These are phyloP conservation scores for Styela plicata DNA, from an alignment of 23 tunicate genomes.

Conservation along the genomic window DNA sequence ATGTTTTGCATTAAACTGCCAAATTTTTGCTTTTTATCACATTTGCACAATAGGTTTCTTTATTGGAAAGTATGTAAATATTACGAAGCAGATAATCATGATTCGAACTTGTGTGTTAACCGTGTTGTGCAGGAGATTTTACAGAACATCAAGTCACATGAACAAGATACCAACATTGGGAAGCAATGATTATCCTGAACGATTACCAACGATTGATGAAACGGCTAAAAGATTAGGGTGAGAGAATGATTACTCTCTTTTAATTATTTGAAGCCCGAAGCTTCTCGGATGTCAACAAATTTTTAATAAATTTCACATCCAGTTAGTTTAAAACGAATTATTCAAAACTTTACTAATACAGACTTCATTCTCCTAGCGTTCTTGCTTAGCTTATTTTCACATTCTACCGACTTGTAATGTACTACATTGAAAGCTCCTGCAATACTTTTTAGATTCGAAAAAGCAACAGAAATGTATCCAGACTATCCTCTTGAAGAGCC, in stretches of 20 bases:
- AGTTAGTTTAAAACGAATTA: too few relatives aligned
- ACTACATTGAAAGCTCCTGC: too few relatives aligned
- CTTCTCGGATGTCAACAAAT: too few relatives aligned
- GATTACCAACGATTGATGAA: constrained; percentile 19
- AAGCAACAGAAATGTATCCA: constrained; percentile 78
- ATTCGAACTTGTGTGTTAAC: neutral
- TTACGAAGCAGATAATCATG: too few relatives aligned
- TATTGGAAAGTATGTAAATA: too few relatives aligned
- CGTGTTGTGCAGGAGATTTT: neutral
- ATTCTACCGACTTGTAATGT: too few relatives aligned
- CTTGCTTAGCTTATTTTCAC: too few relatives aligned
- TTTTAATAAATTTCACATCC: too few relatives aligned
- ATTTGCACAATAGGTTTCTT: too few relatives aligned
- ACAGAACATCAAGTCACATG: neutral
- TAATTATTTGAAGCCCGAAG: neutral
- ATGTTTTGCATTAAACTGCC: neutral
- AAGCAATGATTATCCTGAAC: constrained; percentile 9
- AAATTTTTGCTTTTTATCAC: neutral
- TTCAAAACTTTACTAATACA: too few relatives aligned
- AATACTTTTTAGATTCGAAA: constrained; percentile 59
- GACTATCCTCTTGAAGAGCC: constrained; percentile 78
- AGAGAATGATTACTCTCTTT: neutral
- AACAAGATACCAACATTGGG: neutral
- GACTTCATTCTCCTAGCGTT: too few relatives aligned
- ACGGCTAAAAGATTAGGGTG: constrained; percentile 27